Conservation (phyloP, 2,888 invertebrate genomes). For the Peribatodes rhomboidaria region DNA sequence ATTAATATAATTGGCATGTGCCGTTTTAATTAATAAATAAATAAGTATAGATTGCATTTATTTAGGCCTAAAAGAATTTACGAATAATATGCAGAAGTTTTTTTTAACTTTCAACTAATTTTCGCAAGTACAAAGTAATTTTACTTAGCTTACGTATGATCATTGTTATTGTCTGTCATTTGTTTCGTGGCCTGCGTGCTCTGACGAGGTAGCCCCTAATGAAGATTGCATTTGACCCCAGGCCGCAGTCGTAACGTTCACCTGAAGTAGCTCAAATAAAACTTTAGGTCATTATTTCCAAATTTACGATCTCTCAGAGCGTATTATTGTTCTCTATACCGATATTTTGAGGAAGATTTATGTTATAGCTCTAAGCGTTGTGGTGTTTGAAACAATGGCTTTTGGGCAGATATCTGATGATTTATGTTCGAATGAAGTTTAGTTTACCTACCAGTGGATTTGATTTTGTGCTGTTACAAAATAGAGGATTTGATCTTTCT, state of each 20-base stretch:
- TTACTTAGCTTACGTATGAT: neutral
- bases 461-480: slow-evolving; percentile 53
- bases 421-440: slow-evolving; percentile 53
- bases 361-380: slow-evolving; percentile 72
- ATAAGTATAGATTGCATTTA: too few species aligned
- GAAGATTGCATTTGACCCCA: slow-evolving; percentile 77
- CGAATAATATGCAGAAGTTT: too few species aligned
- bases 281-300: slow-evolving; percentile 75
- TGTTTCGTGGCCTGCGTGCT: slow-evolving; percentile 22
- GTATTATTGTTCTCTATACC: slow-evolving; percentile 70
- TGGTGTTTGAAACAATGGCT: slow-evolving; percentile 56
- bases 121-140: neutral
- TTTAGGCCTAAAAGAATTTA: too few species aligned
- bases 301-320: slow-evolving; percentile 74
- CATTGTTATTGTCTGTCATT: slow-evolving; percentile 8
- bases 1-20: too few species aligned
- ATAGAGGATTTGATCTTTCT: slow-evolving; percentile 37
- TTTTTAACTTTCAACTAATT: too few species aligned
- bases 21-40: too few species aligned
- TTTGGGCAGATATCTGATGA: slow-evolving; percentile 53
- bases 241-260: slow-evolving; percentile 76
- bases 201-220: slow-evolving; percentile 58
- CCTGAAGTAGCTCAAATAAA: slow-evolving; percentile 81
- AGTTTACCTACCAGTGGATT: slow-evolving; percentile 44
- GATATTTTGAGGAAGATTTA: slow-evolving; percentile 80